Conservation (phyloP, 2,113 vertebrate genomes). For the Cavia aperea region DNA sequence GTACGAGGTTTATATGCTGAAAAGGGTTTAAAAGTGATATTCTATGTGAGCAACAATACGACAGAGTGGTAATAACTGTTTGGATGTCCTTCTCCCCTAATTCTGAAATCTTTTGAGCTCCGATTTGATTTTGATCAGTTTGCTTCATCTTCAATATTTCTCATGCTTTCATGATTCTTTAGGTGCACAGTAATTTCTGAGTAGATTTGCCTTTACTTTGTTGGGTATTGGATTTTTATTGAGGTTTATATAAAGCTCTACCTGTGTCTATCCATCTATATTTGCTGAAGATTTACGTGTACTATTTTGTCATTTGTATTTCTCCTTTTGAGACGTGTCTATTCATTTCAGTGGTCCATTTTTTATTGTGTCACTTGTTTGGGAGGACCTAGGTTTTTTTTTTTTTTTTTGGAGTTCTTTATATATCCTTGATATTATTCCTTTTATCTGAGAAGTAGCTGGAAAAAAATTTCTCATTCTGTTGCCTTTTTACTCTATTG, state of each 20-base stretch:
- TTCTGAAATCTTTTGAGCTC: neutral
- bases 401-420: neutral
- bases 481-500: neutral
- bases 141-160: neutral
- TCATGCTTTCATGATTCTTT: neutral
- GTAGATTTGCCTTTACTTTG: neutral
- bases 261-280: too few species aligned
- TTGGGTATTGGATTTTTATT: neutral
- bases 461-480: neutral
- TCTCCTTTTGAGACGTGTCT: neutral
- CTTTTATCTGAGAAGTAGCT: neutral
- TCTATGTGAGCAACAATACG: neutral
- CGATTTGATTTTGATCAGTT: neutral
- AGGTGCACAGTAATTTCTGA: neutral
- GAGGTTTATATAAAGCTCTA: neutral
- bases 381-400: neutral
- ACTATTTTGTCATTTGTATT: neutral
- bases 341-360: neutral
- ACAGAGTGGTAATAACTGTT: neutral
- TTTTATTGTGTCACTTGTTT: neutral
- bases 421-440: neutral
- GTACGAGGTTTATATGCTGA: neutral
- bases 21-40: neutral
- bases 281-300: neutral
- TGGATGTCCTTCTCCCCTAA: neutral